Percentiles rank a stretch among this genome's conserved stretches.
These are phyloP conservation scores for Pogoniulus pusillus DNA, from an alignment of 2,797 vertebrate species.

Conservation along the genomic window DNA sequence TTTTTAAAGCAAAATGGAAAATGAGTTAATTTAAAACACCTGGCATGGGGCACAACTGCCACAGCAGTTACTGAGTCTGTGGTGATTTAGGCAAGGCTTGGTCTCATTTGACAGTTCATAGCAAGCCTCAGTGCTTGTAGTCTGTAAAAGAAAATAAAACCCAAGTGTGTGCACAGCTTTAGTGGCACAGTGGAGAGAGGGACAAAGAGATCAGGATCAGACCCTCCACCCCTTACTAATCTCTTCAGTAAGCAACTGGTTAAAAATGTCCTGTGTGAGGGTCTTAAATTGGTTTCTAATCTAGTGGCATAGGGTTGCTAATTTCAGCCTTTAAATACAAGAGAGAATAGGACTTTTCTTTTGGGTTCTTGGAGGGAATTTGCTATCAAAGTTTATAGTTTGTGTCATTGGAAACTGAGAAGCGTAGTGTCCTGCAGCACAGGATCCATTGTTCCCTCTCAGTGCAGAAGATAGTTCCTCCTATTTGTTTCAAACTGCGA, in stretches of 20 bases:
- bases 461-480: not conserved
- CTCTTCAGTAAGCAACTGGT: not conserved
- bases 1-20: not conserved
- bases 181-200: not conserved
- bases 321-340: not conserved
- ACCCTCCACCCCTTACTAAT: not conserved
- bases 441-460: not conserved
- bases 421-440: not conserved
- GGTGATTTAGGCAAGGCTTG: not conserved
- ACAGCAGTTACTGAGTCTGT: not conserved
- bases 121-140: not conserved
- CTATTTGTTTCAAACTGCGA: not conserved
- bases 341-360: not conserved
- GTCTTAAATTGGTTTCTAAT: not conserved
- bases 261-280: not conserved
- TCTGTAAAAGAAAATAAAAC: not conserved
- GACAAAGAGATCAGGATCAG: not conserved
- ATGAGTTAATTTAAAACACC: not conserved
- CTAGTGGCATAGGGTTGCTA: not conserved
- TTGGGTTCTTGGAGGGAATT: not conserved
- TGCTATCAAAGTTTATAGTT: not conserved
- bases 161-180: not conserved
- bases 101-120: not conserved
- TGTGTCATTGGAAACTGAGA: not conserved
- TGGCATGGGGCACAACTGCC: not conserved